Percentiles rank a stretch among this genome's conserved stretches.
These are phyloP conservation scores for Pteruthius melanotis DNA, from an alignment of 2,113 vertebrate genomes.

Conservation along the genomic window DNA sequence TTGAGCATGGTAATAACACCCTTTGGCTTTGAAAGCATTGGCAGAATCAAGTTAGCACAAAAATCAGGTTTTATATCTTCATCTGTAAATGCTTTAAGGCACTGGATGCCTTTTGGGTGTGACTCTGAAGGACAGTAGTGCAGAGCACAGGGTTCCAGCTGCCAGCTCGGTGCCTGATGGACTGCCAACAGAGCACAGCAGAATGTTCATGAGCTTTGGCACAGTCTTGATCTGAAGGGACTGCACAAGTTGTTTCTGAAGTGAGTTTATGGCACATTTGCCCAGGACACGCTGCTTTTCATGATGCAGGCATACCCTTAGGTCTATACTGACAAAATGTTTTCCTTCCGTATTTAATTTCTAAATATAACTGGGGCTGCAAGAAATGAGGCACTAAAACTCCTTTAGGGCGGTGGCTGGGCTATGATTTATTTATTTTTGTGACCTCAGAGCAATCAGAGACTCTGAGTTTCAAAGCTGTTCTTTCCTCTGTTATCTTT, in stretches of 20 bases:
- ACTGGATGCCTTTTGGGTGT: background rate
- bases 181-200: background rate
- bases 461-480: background rate
- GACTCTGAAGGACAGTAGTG: background rate
- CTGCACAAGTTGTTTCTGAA: background rate
- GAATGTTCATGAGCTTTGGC: background rate
- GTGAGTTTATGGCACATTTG: background rate
- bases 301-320: background rate
- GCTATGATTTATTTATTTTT: background rate
- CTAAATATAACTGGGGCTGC: background rate
- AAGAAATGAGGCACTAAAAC: background rate
- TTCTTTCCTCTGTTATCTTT: background rate
- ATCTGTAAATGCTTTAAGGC: background rate
- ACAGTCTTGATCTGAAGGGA: background rate
- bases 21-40: slow-evolving; percentile 9
- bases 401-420: background rate
- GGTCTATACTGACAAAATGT: background rate
- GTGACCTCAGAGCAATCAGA: background rate
- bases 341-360: background rate
- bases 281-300: background rate
- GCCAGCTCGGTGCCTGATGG: background rate
- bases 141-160: background rate
- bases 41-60: background rate
- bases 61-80: background rate
- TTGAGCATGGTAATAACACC: background rate